Percentiles rank a stretch among this genome's conserved stretches.
Conservation (phyloP, 2,888 invertebrate species). For the Seira sanloemensis region DNA sequence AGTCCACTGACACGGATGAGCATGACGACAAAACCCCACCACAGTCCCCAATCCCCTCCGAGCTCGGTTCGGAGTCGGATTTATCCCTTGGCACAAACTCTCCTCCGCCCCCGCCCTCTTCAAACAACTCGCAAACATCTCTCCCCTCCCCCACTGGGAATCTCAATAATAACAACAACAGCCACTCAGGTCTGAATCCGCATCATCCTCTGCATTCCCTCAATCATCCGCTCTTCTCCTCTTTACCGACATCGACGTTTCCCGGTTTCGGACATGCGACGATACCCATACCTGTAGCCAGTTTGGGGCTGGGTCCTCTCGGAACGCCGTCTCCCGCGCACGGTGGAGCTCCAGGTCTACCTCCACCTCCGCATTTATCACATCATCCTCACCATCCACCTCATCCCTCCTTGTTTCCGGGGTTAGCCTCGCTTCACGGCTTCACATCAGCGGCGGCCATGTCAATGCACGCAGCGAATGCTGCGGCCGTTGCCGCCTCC, state of each 20-base stretch:
- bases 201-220: constrained; percentile 55
- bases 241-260: constrained; percentile 60
- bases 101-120: constrained; percentile 71
- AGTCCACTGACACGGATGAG: constrained; percentile 71
- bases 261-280: constrained; percentile 66
- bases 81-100: constrained; percentile 72
- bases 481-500: constrained; percentile 53
- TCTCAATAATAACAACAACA: constrained; percentile 41
- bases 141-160: constrained; percentile 64
- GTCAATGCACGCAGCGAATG: constrained; percentile 66
- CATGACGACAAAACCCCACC: constrained; percentile 70
- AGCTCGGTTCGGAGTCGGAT: constrained; percentile 71
- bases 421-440: constrained; percentile 71
- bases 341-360: constrained; percentile 40
- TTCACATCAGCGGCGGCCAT: constrained; percentile 70
- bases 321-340: constrained; percentile 69
- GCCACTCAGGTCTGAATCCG: constrained; percentile 52
- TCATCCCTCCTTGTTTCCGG: constrained; percentile 69
- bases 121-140: constrained; percentile 66
- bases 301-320: constrained; percentile 67
- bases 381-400: constrained; percentile 66
- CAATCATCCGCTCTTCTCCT: constrained; percentile 47
- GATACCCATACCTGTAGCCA: constrained; percentile 72
- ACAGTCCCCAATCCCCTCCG: constrained; percentile 69
- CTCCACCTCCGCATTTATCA: constrained; percentile 66